A percentile compares a stretch with the other conserved stretches of the same genome.
Evolutionary conservation across 37 sponge, comb jelly and placozoan genomes (phyloP).

Genomic region (Ephydatia muelleri): DNA sequence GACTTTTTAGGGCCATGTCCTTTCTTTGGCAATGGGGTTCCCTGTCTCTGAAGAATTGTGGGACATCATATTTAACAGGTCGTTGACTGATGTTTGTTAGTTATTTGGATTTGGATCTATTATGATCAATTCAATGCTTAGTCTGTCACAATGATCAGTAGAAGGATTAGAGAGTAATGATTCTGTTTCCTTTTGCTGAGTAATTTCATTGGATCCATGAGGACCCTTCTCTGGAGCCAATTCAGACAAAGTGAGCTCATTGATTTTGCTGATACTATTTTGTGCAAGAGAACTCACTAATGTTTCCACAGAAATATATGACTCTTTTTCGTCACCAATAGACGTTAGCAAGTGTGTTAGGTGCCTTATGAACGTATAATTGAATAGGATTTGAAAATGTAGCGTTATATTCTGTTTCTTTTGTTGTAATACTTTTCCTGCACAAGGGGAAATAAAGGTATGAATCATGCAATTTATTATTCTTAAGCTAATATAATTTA

Average conservation of each 20-base stretch:
- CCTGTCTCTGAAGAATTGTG: background rate
- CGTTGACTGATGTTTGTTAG: background rate
- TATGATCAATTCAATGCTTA: background rate
- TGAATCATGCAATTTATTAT: background rate
- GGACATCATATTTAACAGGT: no score
- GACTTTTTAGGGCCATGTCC: background rate
- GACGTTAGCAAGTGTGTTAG: no score
- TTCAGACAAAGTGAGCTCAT: background rate
- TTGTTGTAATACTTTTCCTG: no score
- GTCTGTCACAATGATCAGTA: background rate
- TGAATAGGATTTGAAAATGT: no score
- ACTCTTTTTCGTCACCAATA: background rate
- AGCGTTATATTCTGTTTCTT: no score
- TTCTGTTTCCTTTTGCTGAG: background rate
- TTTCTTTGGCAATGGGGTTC: background rate
- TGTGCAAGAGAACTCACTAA: background rate
- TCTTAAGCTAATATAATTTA: background rate
- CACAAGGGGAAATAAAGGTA: no score
- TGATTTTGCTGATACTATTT: background rate
- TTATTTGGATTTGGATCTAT: background rate
- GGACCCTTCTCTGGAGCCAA: background rate
- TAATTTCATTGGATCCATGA: no score
- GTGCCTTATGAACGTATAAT: no score
- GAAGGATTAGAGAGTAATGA: background rate
- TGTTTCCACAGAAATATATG: background rate